These are phyloP conservation scores for Podarcis lilfordi DNA, from an alignment of 2,797 vertebrate genomes.

Conservation along the genomic window DNA sequence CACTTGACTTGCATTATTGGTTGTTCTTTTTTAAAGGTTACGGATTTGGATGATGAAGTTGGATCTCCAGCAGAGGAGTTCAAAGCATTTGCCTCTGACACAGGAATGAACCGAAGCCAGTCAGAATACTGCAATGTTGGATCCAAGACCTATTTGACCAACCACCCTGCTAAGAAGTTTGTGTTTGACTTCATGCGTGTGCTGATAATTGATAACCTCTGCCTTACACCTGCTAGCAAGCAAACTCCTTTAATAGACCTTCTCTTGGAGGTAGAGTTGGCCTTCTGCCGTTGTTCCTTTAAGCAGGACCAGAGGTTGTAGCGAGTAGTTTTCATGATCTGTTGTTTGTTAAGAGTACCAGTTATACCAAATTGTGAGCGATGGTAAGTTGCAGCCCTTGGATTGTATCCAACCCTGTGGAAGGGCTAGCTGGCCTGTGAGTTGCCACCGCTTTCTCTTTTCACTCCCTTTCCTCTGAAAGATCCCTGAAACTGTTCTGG, in stretches of 20 bases:
- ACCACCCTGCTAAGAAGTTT: constrained; percentile 97
- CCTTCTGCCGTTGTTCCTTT: neutral
- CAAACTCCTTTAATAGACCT: constrained; percentile 96
- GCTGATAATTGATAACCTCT: constrained; percentile 97
- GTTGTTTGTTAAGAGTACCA: neutral
- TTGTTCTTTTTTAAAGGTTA: constrained; percentile 75
- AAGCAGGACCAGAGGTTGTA: neutral
- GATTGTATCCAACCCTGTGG: neutral
- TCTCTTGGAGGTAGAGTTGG: constrained; percentile 88
- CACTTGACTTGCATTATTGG: neutral
- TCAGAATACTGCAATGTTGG: constrained; percentile 98
- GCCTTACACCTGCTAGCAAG: constrained; percentile 94
- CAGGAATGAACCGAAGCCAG: constrained; percentile 98
- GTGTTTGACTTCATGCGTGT: constrained; percentile 99
- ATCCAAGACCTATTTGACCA: constrained; percentile 95
- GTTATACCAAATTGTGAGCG: neutral
- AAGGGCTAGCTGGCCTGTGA: neutral
- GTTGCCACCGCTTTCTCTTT: neutral
- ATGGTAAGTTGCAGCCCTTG: neutral
- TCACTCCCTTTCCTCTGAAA: neutral
- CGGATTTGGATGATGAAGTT: constrained; percentile 93
- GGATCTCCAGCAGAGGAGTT: constrained; percentile 97
- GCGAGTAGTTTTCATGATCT: neutral
- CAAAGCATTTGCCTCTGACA: constrained; percentile 91
- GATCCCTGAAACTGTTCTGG: neutral